phyloP scores from a whole-genome alignment of 2,797 vertebrate species.

The Scomberomorus guttatus region DNA sequence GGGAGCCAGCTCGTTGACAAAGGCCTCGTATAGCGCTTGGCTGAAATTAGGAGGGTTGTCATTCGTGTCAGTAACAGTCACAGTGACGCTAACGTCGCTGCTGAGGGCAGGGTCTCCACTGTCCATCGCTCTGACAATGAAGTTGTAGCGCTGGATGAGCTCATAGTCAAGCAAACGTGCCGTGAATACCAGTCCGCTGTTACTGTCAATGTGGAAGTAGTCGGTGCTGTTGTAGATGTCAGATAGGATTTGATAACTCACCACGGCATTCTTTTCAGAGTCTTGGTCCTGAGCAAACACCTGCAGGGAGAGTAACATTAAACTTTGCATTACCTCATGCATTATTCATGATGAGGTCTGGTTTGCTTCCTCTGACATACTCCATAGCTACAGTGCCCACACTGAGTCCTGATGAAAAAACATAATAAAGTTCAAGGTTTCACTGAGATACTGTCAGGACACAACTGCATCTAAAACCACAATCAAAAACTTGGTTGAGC shows the following conservation, averaged over 20 bases:
- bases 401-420: conserved; percentile 27
- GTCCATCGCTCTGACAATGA: conserved; percentile 91
- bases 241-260: conserved; percentile 92
- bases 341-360: conserved; percentile 56
- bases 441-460: neutral
- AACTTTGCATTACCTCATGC: conserved; percentile 35
- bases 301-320: conserved; percentile 60
- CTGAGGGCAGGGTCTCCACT: conserved; percentile 91
- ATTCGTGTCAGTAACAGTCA: conserved; percentile 92
- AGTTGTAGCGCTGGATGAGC: conserved; percentile 86
- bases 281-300: conserved; percentile 92
- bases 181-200: conserved; percentile 90
- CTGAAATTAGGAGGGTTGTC: conserved; percentile 95
- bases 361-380: conserved; percentile 44
- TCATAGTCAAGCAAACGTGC: conserved; percentile 92
- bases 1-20: conserved; percentile 91
- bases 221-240: conserved; percentile 89
- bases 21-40: conserved; percentile 91
- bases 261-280: conserved; percentile 89
- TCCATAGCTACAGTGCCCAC: conserved; percentile 19
- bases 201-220: conserved; percentile 92
- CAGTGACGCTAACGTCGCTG: conserved; percentile 88
- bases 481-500: neutral
- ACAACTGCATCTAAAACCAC: neutral
- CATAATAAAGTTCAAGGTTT: conserved; percentile 27